A percentile compares a stretch with the other conserved stretches of the same genome.
phyloP scores from a whole-genome alignment of 2,888 invertebrate species.

The Lasius platythorax region DNA sequence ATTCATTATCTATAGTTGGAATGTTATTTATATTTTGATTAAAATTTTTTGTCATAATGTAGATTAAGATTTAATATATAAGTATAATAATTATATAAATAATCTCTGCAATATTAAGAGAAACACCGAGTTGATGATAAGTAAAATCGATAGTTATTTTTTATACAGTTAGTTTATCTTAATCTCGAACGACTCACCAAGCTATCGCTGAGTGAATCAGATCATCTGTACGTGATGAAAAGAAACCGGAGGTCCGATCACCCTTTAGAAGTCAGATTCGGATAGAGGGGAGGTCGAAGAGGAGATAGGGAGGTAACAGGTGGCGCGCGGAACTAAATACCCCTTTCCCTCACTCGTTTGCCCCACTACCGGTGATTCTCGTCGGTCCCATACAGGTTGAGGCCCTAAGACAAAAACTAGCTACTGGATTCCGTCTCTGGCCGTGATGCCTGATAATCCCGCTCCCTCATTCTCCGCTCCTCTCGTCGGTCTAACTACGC shows the following conservation, averaged over 20 bases:
- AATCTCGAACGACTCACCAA: slow-evolving; percentile 3
- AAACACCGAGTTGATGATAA: background rate
- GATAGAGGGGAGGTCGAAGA: slow-evolving; percentile 63
- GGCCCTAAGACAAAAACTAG: slow-evolving; percentile 79
- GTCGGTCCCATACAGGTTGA: slow-evolving; percentile 61
- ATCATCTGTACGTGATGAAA: slow-evolving; percentile 54
- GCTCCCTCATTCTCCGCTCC: slow-evolving; percentile 43
- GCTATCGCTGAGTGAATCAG: slow-evolving; percentile 27
- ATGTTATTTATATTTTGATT: too few relatives aligned
- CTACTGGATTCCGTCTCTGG: slow-evolving; percentile 78
- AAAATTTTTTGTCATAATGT: too few relatives aligned
- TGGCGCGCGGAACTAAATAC: slow-evolving; percentile 84
- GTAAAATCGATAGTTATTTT: background rate
- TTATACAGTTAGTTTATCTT: background rate
- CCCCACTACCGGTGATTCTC: slow-evolving; percentile 57
- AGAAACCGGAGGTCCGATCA: slow-evolving; percentile 70
- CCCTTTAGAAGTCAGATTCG: slow-evolving; percentile 63
- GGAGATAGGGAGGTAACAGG: slow-evolving; percentile 81
- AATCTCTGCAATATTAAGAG: background rate
- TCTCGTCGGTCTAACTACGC: slow-evolving; percentile 38
- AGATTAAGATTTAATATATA: too few relatives aligned
- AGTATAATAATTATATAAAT: too few relatives aligned
- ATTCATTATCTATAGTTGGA: too few relatives aligned
- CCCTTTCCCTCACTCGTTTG: slow-evolving; percentile 73
- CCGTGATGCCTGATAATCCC: slow-evolving; percentile 66